A percentile compares a stretch with the other conserved stretches of the same genome.
These are phyloP conservation scores for Drosophila colorata DNA, from an alignment of 2,888 invertebrate genomes.

Conservation along the genomic window DNA sequence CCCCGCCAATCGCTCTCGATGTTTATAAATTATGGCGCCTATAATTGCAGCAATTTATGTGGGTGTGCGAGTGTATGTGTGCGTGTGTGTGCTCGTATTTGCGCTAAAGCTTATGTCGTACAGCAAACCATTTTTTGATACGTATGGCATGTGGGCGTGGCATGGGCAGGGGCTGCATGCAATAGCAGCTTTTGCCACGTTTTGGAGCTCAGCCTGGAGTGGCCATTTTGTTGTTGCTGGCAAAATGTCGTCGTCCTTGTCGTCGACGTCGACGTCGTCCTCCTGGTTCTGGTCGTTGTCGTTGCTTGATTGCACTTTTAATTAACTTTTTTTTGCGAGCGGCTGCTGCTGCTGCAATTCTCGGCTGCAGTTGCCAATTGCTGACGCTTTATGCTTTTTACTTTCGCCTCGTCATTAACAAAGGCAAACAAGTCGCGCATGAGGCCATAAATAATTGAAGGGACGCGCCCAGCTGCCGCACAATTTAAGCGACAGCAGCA, in stretches of 20 bases:
- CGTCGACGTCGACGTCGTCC: constrained; percentile 28
- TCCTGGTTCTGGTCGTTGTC: constrained; percentile 32
- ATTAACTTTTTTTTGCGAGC: constrained; percentile 77
- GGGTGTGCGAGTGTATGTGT: constrained; percentile 16
- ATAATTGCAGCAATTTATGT: constrained; percentile 78
- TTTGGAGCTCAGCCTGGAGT: constrained; percentile 58
- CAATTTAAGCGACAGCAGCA: constrained; percentile 55
- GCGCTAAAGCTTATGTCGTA: constrained; percentile 54
- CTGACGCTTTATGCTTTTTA: constrained; percentile 57
- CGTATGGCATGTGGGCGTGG: constrained; percentile 14
- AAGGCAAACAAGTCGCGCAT: constrained; percentile 71
- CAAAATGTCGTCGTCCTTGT: constrained; percentile 49
- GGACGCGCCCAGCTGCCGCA: constrained; percentile 37
- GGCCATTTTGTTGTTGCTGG: constrained; percentile 57
- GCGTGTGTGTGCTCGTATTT: constrained; percentile 46
- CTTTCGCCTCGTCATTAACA: constrained; percentile 62
- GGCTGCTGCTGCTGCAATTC: constrained; percentile 36
- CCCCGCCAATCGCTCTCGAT: constrained; percentile 36
- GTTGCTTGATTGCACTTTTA: constrained; percentile 80
- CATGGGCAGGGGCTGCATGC: neutral
- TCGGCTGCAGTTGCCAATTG: constrained; percentile 57
- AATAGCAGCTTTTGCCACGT: constrained; percentile 18
- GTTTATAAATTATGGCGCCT: constrained; percentile 77
- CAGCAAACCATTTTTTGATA: constrained; percentile 43
- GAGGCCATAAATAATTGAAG: constrained; percentile 68